Base-by-base conservation (phyloP, 2,797 vertebrate genomes). In the Margarornis squamiger region DNA sequence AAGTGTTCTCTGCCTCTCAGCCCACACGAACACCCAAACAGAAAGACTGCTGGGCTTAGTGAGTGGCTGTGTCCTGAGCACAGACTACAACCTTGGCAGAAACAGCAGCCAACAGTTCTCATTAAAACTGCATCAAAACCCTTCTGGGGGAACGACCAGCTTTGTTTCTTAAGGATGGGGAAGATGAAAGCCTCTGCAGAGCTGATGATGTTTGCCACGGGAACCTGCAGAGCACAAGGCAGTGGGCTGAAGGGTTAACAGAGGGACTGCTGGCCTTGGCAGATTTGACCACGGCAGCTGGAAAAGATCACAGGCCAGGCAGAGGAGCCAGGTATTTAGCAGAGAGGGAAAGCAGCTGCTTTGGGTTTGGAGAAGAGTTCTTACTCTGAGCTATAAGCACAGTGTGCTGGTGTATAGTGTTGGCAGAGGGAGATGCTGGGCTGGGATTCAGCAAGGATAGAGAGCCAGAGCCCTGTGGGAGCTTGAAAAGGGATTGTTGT, bases 151-250 rank as follows among this genome's bases (percentile, higher is more conserved):
- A 10, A 70, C 4, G 23, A 61, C 4, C 29, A n/a, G 57, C 24
- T 74, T 86, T 65, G 7, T 63, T 74, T 52, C 49, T 70, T 21
- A 34, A 59, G 51, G 26, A 18, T 26, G 24, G 52, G 30, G 54
- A 62, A 46, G 21, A 17, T 29, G 34, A 86, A 84, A 41, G 14
- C 34, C 29, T 59, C 38, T 54, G 51, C n/a, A 74, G 49, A 71
- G 39, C 5, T 2, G 2, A 0, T 12, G 36, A 9, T 41, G 23
- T 63, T 80, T 41, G 27, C 58, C 9, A 7, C 3, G 30, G 45
- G 72, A 67, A 54, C 16, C 32, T 63, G 45, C 26, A 63, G 48
- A 72, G 68, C 58, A 16, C 0, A 1, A 38, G 71, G 58, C n/a
- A 73, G 58, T 0, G 6, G 17, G 23, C n/a, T 83, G 62, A 72